These are phyloP conservation scores for Lophotriccus pileatus DNA, from an alignment of 2,797 vertebrate species.

Conservation along the genomic window DNA sequence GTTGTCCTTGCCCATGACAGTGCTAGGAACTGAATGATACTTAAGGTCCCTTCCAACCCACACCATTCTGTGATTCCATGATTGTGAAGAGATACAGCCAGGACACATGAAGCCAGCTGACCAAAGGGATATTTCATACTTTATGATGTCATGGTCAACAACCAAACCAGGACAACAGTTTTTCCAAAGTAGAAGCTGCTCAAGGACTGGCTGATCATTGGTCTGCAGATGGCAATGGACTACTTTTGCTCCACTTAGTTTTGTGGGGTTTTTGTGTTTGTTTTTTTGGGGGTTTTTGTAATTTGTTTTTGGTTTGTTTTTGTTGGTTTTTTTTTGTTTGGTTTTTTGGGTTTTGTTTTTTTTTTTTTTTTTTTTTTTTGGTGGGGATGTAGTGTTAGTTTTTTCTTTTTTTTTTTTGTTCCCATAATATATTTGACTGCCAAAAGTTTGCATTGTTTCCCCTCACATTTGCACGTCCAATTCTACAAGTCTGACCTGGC, in stretches of 20 bases:
- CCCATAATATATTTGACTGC: background rate
- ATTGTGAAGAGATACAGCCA: background rate
- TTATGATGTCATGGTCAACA: background rate
- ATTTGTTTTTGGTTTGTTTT: too few relatives aligned
- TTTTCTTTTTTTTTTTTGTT: background rate
- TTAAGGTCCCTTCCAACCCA: background rate
- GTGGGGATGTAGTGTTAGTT: fast-evolving
- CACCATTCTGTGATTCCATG: background rate
- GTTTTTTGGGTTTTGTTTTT: too few relatives aligned
- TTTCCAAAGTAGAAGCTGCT: background rate
- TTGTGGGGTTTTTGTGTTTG: too few relatives aligned
- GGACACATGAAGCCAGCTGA: background rate
- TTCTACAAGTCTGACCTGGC: background rate
- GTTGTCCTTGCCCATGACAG: too few relatives aligned
- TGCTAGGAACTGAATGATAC: background rate
- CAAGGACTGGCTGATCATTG: background rate
- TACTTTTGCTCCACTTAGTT: background rate
- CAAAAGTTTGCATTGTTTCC: background rate
- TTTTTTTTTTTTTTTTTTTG: background rate
- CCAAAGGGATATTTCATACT: background rate
- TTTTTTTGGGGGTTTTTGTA: too few relatives aligned
- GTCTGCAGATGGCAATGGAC: background rate
- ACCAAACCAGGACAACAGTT: background rate
- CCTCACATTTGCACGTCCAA: background rate
- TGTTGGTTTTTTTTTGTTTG: too few relatives aligned